phyloP scores from a whole-genome alignment of 2,888 invertebrate genomes.

The Uropetala carovei region DNA sequence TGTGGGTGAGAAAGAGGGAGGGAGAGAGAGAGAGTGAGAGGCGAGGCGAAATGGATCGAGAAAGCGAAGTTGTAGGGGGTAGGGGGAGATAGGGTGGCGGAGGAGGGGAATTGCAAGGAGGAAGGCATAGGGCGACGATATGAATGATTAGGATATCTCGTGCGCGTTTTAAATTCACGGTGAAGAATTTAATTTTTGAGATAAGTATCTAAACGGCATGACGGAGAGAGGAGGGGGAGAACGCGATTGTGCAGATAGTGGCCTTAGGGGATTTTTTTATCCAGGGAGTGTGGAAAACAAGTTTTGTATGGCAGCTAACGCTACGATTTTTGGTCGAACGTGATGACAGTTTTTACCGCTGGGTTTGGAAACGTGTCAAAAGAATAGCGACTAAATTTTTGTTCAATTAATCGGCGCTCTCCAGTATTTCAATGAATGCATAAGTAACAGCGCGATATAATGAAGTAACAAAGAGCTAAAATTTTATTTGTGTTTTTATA shows the following conservation, averaged over 20 bases:
- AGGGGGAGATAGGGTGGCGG: neutral
- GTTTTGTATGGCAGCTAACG: neutral
- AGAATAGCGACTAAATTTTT: too few relatives aligned
- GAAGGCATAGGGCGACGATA: neutral
- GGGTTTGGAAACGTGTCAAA: too few relatives aligned
- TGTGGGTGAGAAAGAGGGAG: neutral
- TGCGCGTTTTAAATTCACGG: neutral
- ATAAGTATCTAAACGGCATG: conserved; percentile 18
- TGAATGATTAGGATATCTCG: neutral
- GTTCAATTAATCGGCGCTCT: too few relatives aligned
- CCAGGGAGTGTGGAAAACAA: neutral
- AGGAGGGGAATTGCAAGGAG: neutral
- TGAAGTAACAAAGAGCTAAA: too few relatives aligned
- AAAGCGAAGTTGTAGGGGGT: neutral
- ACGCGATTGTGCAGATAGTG: neutral
- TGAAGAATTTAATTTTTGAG: conserved; percentile 8
- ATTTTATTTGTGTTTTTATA: too few relatives aligned
- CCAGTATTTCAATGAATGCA: too few relatives aligned
- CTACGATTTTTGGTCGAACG: neutral
- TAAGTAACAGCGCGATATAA: too few relatives aligned
- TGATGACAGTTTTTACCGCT: too few relatives aligned
- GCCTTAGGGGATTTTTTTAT: neutral
- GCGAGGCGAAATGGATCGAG: neutral
- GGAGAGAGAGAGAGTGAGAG: too few relatives aligned
- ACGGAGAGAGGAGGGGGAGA: neutral